Evolutionary conservation across 2,113 vertebrate species (phyloP).

Genomic region (Triplophysa dalaica): DNA sequence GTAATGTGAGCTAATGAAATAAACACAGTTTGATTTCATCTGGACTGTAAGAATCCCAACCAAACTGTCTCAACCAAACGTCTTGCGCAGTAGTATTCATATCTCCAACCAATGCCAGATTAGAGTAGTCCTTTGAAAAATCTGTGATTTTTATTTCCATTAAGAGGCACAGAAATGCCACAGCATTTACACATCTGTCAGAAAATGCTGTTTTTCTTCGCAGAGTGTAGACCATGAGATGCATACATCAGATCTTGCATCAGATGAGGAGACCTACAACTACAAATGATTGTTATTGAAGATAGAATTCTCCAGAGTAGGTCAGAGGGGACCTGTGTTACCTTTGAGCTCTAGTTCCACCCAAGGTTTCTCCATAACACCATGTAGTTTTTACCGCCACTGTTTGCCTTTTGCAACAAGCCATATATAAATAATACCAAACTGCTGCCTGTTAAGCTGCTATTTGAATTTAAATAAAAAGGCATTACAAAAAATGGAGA

Average conservation of each 20-base stretch:
- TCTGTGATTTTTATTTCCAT: too few species aligned
- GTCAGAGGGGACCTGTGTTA: neutral
- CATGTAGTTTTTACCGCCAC: neutral
- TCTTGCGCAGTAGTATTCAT: too few species aligned
- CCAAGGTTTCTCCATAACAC: neutral
- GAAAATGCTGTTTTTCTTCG: too few species aligned
- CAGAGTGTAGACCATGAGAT: too few species aligned
- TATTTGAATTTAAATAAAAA: neutral
- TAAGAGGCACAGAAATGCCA: too few species aligned
- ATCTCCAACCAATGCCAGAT: too few species aligned
- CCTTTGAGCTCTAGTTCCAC: constrained; percentile 10
- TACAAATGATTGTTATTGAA: neutral
- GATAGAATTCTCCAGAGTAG: neutral
- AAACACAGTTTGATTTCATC: too few species aligned
- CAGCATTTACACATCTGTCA: too few species aligned
- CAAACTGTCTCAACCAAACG: too few species aligned
- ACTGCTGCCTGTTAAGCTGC: neutral
- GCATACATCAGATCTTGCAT: neutral
- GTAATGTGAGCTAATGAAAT: too few species aligned
- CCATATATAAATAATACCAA: neutral
- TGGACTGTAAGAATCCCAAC: too few species aligned
- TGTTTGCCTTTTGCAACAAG: neutral
- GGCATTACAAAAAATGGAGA: neutral
- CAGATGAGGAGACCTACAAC: neutral
- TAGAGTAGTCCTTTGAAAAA: too few species aligned